Evolutionary conservation across 2,888 invertebrate genomes (phyloP).

Genomic region (Rhagonycha fulva): DNA sequence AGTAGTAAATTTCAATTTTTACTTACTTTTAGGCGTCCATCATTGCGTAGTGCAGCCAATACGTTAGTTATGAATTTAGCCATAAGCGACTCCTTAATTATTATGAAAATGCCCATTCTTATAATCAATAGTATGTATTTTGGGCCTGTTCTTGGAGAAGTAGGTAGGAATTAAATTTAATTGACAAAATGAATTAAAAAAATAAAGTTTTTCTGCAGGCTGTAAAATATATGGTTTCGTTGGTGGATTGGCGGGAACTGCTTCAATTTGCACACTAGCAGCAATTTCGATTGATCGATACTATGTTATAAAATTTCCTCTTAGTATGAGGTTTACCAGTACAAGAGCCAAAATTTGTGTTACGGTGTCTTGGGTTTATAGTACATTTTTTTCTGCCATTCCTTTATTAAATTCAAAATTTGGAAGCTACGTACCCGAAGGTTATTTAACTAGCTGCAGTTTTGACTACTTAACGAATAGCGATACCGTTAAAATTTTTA

Average conservation of each 20-base stretch:
- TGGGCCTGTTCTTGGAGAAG: conserved; percentile 73
- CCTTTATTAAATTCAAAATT: conserved; percentile 74
- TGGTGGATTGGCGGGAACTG: conserved; percentile 80
- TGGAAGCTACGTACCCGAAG: conserved; percentile 81
- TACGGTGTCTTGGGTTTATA: conserved; percentile 74
- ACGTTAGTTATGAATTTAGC: conserved; percentile 76
- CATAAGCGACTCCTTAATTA: conserved; percentile 74
- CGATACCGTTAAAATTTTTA: conserved; percentile 65
- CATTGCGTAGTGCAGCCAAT: conserved; percentile 75
- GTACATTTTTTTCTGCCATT: conserved; percentile 68
- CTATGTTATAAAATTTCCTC: conserved; percentile 78
- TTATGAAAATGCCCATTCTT: conserved; percentile 73
- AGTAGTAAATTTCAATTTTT: neutral
- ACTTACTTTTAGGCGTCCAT: conserved; percentile 63
- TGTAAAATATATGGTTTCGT: conserved; percentile 80
- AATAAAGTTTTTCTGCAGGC: conserved; percentile 57
- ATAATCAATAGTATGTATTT: conserved; percentile 74
- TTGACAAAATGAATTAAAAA: neutral
- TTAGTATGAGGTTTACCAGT: conserved; percentile 68
- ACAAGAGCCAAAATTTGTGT: conserved; percentile 66
- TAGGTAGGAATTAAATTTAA: conserved; percentile 58
- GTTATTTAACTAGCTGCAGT: conserved; percentile 82
- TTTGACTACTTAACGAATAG: conserved; percentile 82
- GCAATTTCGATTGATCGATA: conserved; percentile 83
- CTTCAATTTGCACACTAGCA: conserved; percentile 79